Evolutionary conservation across 2,113 vertebrate species (phyloP).

Genomic region (Asarcornis scutulata): DNA sequence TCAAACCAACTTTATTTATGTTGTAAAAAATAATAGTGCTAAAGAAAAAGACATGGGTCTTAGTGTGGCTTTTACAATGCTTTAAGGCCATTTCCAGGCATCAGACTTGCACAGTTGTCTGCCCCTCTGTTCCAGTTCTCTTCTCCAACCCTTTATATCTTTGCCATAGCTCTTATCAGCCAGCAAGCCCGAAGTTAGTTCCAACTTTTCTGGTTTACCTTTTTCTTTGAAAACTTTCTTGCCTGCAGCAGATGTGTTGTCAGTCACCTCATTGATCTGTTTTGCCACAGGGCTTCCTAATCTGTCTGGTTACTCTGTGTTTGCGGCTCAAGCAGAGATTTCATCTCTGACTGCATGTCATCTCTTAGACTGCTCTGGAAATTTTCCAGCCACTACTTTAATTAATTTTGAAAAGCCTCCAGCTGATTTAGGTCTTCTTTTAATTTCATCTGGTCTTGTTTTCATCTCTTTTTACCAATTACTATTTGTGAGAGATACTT

Average conservation of each 20-base stretch:
- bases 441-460: constrained; percentile 63
- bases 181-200: not conserved
- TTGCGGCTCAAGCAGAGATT: constrained; percentile 40
- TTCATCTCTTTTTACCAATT: constrained; percentile 54
- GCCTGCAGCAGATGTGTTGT: constrained; percentile 35
- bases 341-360: constrained; percentile 48
- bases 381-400: constrained; percentile 54
- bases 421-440: constrained; percentile 62
- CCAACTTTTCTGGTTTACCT: constrained; percentile 17
- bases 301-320: constrained; percentile 32
- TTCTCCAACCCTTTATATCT: not conserved
- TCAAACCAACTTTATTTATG: not conserved
- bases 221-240: constrained; percentile 44
- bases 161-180: not conserved
- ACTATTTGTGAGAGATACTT: constrained; percentile 5
- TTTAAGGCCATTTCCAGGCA: not conserved
- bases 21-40: not conserved
- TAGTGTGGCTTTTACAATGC: not conserved
- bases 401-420: constrained; percentile 68
- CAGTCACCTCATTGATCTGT: constrained; percentile 50
- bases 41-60: not conserved
- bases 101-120: not conserved
- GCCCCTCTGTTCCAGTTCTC: not conserved
- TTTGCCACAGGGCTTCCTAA: constrained; percentile 62
- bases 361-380: constrained; percentile 47